Evolutionary conservation across 1,140 invertebrate genomes (phyloP).

Genomic region (Magallana ariakensis): DNA sequence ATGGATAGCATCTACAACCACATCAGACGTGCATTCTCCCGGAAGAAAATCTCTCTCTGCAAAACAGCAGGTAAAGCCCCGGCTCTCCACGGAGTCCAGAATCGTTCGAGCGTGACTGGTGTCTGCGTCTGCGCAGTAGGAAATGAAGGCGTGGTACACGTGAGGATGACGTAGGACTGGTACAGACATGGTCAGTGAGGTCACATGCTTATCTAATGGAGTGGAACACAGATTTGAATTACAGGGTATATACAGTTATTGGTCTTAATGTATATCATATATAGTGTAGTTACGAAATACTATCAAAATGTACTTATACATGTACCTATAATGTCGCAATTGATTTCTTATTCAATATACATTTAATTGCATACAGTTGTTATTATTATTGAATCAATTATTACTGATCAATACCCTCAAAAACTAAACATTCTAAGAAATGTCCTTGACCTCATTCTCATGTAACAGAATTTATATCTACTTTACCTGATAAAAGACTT

Average conservation of each 20-base stretch:
- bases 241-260: too few relatives aligned
- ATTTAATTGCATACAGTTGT: too few relatives aligned
- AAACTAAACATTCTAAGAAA: too few relatives aligned
- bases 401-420: too few relatives aligned
- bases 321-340: background rate
- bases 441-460: too few relatives aligned
- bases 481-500: too few relatives aligned
- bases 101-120: background rate
- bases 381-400: too few relatives aligned
- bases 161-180: background rate
- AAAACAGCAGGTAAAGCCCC: background rate
- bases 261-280: too few relatives aligned
- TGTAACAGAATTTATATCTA: too few relatives aligned
- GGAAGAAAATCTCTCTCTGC: background rate
- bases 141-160: background rate
- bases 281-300: too few relatives aligned
- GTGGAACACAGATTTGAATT: too few relatives aligned
- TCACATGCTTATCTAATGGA: too few relatives aligned
- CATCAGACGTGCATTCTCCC: background rate
- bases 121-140: background rate
- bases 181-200: background rate
- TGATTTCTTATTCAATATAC: background rate
- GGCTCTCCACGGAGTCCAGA: background rate
- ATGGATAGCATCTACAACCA: background rate
- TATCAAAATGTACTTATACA: background rate